These are phyloP conservation scores for Ganaspis brasiliensis DNA, from an alignment of 2,888 invertebrate genomes.

Conservation along the genomic window DNA sequence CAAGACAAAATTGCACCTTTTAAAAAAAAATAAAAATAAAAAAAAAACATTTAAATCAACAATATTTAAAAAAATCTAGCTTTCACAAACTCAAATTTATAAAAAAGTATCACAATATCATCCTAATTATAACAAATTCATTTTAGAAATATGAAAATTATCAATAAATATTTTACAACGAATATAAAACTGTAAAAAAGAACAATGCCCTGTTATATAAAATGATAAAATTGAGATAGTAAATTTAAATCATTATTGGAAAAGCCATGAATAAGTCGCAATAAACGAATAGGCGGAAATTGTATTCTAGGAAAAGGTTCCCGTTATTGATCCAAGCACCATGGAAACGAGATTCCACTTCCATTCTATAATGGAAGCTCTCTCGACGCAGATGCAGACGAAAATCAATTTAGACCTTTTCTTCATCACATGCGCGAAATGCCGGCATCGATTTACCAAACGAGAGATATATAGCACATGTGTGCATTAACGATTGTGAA, in stretches of 20 bases:
- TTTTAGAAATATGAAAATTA: no score
- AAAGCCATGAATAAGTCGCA: background rate
- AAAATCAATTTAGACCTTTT: slow-evolving; percentile 48
- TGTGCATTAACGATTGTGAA: background rate
- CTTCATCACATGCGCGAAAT: slow-evolving; percentile 40
- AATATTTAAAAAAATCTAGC: no score
- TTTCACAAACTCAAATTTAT: no score
- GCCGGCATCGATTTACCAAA: slow-evolving; percentile 9
- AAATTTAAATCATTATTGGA: background rate
- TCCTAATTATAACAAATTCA: no score
- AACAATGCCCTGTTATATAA: no score
- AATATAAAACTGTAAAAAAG: no score
- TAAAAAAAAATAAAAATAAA: no score
- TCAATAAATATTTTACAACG: no score
- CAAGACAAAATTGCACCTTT: no score
- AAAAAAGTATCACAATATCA: no score
- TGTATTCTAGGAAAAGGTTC: background rate
- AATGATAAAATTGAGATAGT: no score
- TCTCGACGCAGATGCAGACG: background rate
- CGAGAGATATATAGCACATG: slow-evolving; percentile 15
- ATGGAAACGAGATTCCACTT: slow-evolving; percentile 31
- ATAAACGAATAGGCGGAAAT: background rate
- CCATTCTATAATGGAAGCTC: slow-evolving; percentile 16
- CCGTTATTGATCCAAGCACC: slow-evolving; percentile 33
- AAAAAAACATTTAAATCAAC: no score